Evolutionary conservation across 2,797 vertebrate species (phyloP), one percentile per base, ranked within the genome.

Genomic region (Amblyraja radiata): DNA sequence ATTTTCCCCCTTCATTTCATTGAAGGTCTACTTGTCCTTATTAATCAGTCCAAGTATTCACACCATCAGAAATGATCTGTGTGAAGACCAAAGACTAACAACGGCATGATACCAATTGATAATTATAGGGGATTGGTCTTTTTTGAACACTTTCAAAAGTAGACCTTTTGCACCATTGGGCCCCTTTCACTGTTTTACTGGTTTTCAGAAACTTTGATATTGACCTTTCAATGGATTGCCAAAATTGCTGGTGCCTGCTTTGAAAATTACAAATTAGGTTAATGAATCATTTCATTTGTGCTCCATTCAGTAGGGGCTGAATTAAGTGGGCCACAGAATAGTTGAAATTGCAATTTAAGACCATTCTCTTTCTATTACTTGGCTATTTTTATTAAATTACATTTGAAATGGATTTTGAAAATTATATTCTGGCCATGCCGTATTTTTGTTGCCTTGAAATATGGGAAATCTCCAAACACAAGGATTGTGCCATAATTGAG

Each of bases 101-200:
- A 90, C 32, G 63, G 36, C 68, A 54, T 28, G 71, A 23, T 92
- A 10, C 46, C 71, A 73, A 6, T 73, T 74, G 73, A 54, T 28
- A 18, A 54, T 4, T 10, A 32, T 39, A 36, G 71, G 71, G 90
- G 68, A 76, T 84, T 18, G 28, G 86, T 90, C 86, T 90, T 90
- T 91, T 91, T 74, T 32, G 71, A 73, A 13, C 10, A 54, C 61
- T 28, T 76, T 76, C 13, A 4, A 84, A 65, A 61, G 61, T 61
- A 86, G 83, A 86, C 88, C 71, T 90, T 91, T 92, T 74, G 36
- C 25, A 13, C 76, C 90, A 54, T 74, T 92, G 36, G 71, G 71
- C 90, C 90, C 90, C 73, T 92, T 92, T 92, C 90, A 92, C 90
- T 39, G 8, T 36, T 74, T 36, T 28, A 92, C 28, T 54, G 39